Base-by-base conservation (phyloP, 2,888 invertebrate species). In the Philereme vetulata region DNA sequence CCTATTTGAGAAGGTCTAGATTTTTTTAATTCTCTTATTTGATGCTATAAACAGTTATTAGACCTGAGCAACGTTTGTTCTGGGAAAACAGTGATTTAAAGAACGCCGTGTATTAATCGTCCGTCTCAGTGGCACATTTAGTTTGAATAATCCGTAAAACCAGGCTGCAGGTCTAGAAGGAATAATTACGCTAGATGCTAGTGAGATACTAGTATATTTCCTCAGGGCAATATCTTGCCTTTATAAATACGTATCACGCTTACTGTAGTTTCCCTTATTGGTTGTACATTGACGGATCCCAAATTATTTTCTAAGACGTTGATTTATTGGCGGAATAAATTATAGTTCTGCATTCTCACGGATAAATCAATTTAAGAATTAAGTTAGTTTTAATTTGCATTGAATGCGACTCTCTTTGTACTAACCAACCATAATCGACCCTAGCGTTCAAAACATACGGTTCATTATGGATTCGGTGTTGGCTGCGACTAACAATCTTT, bases 401-500 rank as follows among this genome's bases (percentile, higher is more conserved):
- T 56, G 56, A 59, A 59, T 63, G 62, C 52, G 38, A 56, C 46
- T 44, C 44, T 60, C 59, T 60, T 21, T 66, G 47, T 60, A 66
- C 60, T 69, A 60, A 69, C 66, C 61, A 58, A 47, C 38, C 50
- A 62, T 65, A 66, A 61, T 66, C 46, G 53, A 67, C 65, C 57
- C 46, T 59, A 70, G 56, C 11, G 34, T 59, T 50, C 21, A 33
- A 32, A 50, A 46, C 61, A 57, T 61, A 65, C 51, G 62, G 65
- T 67, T 64, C 59, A 58, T 56, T 65, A 65, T 60, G 46, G 44
- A 56, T 51, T 69, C 62, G 76, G 75, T 78, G 75, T 73, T 70
- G 78, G 77, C 74, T 78, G 75, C 71, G 56, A 72, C 72, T 78
- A 76, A 77, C 69, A 62, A 65, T 49, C 44, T 60, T 54, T 60